Base-by-base conservation (phyloP, 2,888 invertebrate species). In the Pterostichus niger region DNA sequence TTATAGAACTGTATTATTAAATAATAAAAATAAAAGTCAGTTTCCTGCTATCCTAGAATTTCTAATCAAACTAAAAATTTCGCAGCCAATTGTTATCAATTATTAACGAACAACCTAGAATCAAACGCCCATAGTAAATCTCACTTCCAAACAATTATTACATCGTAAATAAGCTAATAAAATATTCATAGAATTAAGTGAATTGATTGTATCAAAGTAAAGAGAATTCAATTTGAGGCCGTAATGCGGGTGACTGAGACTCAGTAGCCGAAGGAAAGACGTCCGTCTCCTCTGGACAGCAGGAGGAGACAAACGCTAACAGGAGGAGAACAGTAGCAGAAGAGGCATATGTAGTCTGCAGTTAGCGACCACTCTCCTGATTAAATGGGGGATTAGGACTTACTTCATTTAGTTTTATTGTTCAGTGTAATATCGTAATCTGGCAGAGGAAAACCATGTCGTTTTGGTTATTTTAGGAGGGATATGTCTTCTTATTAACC, bases 151-250 rank as follows among this genome's bases (percentile, higher is more conserved):
- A 83, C 82, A 84, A 84, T 85, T 84, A 85, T 84, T 84, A 83
- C 84, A 83, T 84, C 84, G 85, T 86, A 86, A 85, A 86, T 86
- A 85, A 85, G 84, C 78, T 84, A 84, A 85, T 86, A 85, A 86
- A 86, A 85, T 86, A 86, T 86, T 86, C 84, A 86, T 84, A 83
- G 83, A 68, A 84, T 83, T 84, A 85, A 86, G 84, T 86, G 86
- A 85, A 86, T 86, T 86, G 86, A 86, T 85, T 84, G 77, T 54
- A 83, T 77, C 83, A 83, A 77, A 83, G 77, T 84, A 85, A 85
- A 85, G 85, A 84, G 85, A 84, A 85, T 84, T 84, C 84, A 85
- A 85, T 84, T 84, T 83, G 84, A 84, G 81, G 35, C 40, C 76
- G 82, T 83, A 81, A 83, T 82, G 82, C 77, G 84, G 77, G 82